Conservation (phyloP, 2,113 vertebrate genomes). For the Melanostigma gelatinosum region DNA sequence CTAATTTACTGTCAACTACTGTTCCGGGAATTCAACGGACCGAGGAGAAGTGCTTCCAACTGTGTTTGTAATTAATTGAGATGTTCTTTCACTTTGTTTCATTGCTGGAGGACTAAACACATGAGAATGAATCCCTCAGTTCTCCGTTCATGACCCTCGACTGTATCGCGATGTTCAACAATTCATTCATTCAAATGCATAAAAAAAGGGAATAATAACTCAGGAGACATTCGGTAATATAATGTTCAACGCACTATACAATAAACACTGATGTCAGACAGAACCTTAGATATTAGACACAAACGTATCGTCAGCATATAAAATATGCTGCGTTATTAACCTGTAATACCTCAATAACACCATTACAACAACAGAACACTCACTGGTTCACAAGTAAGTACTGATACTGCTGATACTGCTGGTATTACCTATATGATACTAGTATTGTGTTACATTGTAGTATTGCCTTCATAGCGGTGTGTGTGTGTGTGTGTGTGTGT, state of each 20-base stretch:
- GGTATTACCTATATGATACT: not conserved
- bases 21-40: too few species aligned
- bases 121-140: not conserved
- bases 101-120: not conserved
- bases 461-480: not conserved
- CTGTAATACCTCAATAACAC: not conserved
- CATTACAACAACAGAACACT: not conserved
- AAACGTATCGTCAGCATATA: not conserved
- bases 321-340: not conserved
- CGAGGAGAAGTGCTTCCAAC: not conserved
- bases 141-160: accelerated
- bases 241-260: not conserved
- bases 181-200: not conserved
- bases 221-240: not conserved
- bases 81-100: not conserved
- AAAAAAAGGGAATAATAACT: not conserved
- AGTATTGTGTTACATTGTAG: not conserved
- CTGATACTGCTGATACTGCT: not conserved
- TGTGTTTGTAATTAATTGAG: not conserved
- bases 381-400: not conserved
- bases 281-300: too few species aligned
- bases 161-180: not conserved
- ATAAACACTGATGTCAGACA: not conserved
- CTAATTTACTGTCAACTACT: not conserved
- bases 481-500: conserved; percentile 36